Evolutionary conservation across 2,113 vertebrate species (phyloP), one percentile per base, ranked within the genome.

Genomic region (Petromus typicus): DNA sequence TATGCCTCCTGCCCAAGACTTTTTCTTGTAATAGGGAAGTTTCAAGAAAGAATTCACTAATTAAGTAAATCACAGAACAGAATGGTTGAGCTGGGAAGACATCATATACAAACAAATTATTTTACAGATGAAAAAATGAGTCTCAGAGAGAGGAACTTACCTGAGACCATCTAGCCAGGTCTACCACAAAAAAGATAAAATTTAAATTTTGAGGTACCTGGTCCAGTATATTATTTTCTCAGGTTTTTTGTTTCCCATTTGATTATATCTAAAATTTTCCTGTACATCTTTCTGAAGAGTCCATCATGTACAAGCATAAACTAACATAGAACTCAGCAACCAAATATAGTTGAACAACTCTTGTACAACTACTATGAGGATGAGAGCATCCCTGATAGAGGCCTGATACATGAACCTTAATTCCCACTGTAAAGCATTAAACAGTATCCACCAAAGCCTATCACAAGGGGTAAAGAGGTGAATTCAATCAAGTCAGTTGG

Each of bases 51-150:
- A 59, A 80, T 75, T 90, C 11, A 59, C 3, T 59, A 17, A 67
- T 56, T 78, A 79, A 75, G 51, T 61, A 16, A 87, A 81, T 59
- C 66, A 92, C 22, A 89, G 43, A 85, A 86, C 6, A 73, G 14
- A 40, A 11, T 3, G 3, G 16, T 1, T 59, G 34, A 75, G 25
- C 34, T 40, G 7, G 66, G 14, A 54, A 76, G 59, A 59, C 27
- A 85, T 45, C 34, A 25, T 1, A 3, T 4, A 2, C 43, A 91
- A 51, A 10, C 2, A n/a, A 14, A 7, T 64, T 3, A 43, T 69
- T 43, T 75, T 51, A 89, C 18, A 67, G 56, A 89, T 64, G 75
- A 88, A 82, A 91, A 63, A 63, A 8, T 43, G 61, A 96, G 54
- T 56, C 73, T 75, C 34, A 10, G 30, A 93, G 63, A 92, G 17